phyloP scores from a whole-genome alignment of 2,113 vertebrate genomes.

The Pao palembangensis region DNA sequence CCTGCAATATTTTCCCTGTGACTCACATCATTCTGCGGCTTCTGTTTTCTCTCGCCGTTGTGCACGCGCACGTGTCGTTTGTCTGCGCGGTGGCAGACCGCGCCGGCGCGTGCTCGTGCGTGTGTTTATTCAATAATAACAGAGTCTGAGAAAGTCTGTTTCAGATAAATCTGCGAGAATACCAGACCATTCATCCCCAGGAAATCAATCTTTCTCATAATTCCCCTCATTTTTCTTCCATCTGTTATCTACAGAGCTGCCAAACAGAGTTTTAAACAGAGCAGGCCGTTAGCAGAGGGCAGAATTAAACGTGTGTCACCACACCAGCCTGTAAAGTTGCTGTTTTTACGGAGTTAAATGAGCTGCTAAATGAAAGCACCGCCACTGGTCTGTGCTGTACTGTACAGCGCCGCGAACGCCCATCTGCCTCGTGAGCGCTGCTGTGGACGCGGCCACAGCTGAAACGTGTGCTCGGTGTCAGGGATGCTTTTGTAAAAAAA shows the following conservation, averaged over 20 bases:
- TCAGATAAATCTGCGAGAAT: constrained; percentile 69
- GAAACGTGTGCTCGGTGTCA: constrained; percentile 14
- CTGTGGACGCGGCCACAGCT: constrained; percentile 22
- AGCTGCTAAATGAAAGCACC: constrained; percentile 75
- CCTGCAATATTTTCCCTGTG: constrained; percentile 17
- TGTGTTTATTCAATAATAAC: constrained; percentile 67
- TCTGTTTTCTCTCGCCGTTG: constrained; percentile 29
- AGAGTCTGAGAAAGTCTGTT: constrained; percentile 61
- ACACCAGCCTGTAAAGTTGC: constrained; percentile 68
- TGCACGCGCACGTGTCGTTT: constrained; percentile 30
- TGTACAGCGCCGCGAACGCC: constrained; percentile 33
- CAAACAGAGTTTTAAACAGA: constrained; percentile 70
- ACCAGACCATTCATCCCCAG: constrained; percentile 67
- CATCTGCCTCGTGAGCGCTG: not conserved
- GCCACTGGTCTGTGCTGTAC: constrained; percentile 44
- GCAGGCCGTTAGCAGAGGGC: constrained; percentile 65
- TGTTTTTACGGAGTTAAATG: constrained; percentile 72
- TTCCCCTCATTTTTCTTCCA: constrained; percentile 74
- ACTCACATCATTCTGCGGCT: constrained; percentile 19
- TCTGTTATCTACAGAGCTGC: constrained; percentile 71
- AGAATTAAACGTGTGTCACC: constrained; percentile 67
- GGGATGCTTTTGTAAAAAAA: constrained; percentile 13
- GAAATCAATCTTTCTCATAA: constrained; percentile 76
- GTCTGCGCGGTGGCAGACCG: constrained; percentile 17
- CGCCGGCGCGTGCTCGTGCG: constrained; percentile 1